phyloP scores from a whole-genome alignment of 2,888 invertebrate species.

The Chrysolina oricalcia region DNA sequence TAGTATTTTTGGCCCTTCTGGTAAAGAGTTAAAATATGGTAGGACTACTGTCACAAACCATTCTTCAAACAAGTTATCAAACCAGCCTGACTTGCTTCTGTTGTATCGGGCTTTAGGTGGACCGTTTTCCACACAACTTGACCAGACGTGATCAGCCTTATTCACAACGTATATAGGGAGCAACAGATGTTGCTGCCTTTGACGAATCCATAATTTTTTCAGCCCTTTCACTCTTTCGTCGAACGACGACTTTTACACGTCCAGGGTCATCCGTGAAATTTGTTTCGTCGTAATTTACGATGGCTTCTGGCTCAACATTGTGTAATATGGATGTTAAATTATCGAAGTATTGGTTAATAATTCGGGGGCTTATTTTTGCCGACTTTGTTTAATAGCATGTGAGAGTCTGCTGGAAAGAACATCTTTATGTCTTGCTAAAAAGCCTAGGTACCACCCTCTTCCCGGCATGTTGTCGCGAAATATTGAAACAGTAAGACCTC shows the following conservation, averaged over 20 bases:
- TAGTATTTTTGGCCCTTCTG: constrained; percentile 16
- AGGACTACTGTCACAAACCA: constrained; percentile 46
- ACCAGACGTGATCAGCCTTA: constrained; percentile 21
- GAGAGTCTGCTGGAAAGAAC: too few relatives aligned
- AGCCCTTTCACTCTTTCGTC: constrained; percentile 54
- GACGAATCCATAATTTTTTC: too few relatives aligned
- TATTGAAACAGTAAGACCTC: too few relatives aligned
- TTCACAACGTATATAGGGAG: constrained; percentile 17
- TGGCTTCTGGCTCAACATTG: constrained; percentile 6
- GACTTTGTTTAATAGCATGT: too few relatives aligned
- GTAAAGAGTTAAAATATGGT: constrained; percentile 12
- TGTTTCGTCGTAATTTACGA: constrained; percentile 50
- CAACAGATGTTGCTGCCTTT: too few relatives aligned
- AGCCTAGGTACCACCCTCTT: too few relatives aligned
- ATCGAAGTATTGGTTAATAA: too few relatives aligned
- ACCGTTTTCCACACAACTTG: constrained; percentile 36
- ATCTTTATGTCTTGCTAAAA: too few relatives aligned
- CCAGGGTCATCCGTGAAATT: constrained; percentile 64
- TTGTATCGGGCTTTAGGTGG: constrained; percentile 18
- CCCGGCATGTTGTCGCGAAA: too few relatives aligned
- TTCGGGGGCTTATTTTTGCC: too few relatives aligned
- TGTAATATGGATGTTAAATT: too few relatives aligned
- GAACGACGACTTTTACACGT: constrained; percentile 42
- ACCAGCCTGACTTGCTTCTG: constrained; percentile 40
- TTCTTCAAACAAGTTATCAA: constrained; percentile 48